phyloP scores from a whole-genome alignment of 2,113 vertebrate species.

The Mobula hypostoma region DNA sequence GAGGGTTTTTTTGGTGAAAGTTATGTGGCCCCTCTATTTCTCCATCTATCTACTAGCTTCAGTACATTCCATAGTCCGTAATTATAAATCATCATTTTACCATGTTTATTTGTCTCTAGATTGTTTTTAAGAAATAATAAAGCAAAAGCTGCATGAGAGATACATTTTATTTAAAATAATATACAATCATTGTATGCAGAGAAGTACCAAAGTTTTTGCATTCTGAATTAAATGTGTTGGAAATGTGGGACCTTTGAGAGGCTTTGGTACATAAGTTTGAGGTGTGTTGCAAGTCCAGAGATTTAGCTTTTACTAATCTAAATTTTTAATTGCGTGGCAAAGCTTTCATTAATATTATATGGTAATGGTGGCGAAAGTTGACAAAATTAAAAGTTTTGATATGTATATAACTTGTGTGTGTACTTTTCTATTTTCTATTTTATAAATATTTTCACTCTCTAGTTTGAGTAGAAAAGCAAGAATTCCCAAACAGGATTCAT shows the following conservation, averaged over 20 bases:
- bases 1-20: neutral
- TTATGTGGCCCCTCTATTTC: constrained; percentile 36
- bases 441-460: neutral
- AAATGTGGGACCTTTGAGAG: neutral
- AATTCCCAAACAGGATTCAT: neutral
- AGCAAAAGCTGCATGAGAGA: constrained; percentile 53
- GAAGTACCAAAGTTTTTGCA: constrained; percentile 24
- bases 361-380: constrained; percentile 17
- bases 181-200: constrained; percentile 31
- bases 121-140: constrained; percentile 58
- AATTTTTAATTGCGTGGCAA: neutral
- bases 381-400: constrained; percentile 31
- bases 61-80: constrained; percentile 48
- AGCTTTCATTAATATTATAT: constrained; percentile 31
- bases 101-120: constrained; percentile 56
- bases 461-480: neutral
- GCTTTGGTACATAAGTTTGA: neutral
- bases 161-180: constrained; percentile 42
- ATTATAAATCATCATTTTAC: constrained; percentile 55
- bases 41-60: constrained; percentile 50
- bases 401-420: neutral
- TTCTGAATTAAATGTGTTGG: constrained; percentile 2
- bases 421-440: neutral
- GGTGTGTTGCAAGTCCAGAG: neutral
- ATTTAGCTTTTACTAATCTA: constrained; percentile 28